Percentiles rank a stretch among this genome's conserved stretches.
These are phyloP conservation scores for Temnothorax curvispinosus DNA, from an alignment of 1,140 invertebrate species.

Conservation along the genomic window DNA sequence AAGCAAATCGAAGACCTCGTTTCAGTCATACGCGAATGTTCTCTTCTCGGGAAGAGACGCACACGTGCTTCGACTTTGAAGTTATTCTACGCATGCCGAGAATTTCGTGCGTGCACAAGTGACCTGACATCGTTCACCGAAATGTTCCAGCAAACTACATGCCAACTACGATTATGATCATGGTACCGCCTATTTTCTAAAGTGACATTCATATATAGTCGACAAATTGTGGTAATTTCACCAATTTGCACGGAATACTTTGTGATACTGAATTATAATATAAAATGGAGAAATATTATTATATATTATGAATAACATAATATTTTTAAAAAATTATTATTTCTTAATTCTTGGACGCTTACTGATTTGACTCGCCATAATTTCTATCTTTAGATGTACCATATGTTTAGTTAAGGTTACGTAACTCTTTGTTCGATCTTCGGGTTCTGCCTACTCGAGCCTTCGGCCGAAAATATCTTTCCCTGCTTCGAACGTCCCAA, in stretches of 20 bases:
- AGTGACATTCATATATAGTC: neutral
- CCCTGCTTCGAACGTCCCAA: neutral
- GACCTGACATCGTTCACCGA: slow-evolving; percentile 44
- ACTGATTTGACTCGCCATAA: neutral
- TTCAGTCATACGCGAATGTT: slow-evolving; percentile 36
- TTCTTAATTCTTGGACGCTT: neutral
- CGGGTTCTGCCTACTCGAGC: neutral
- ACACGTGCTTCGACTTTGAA: slow-evolving; percentile 43
- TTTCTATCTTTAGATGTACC: neutral
- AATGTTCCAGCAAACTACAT: slow-evolving; percentile 32
- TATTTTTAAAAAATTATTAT: neutral
- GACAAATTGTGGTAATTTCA: neutral
- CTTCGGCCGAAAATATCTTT: neutral
- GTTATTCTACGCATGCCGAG: slow-evolving; percentile 34
- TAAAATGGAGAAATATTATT: neutral
- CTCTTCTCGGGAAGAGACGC: slow-evolving; percentile 19
- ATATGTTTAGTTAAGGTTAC: neutral
- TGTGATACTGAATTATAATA: neutral
- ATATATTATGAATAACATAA: neutral
- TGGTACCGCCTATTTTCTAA: neutral
- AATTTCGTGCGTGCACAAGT: slow-evolving; percentile 41
- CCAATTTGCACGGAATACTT: neutral
- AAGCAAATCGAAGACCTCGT: slow-evolving; percentile 41
- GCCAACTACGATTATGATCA: slow-evolving; percentile 26
- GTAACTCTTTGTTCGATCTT: neutral